Evolutionary conservation across 2,888 invertebrate genomes (phyloP), one percentile per base, ranked within the genome.

Genomic region (Microplitis deprimator): DNA sequence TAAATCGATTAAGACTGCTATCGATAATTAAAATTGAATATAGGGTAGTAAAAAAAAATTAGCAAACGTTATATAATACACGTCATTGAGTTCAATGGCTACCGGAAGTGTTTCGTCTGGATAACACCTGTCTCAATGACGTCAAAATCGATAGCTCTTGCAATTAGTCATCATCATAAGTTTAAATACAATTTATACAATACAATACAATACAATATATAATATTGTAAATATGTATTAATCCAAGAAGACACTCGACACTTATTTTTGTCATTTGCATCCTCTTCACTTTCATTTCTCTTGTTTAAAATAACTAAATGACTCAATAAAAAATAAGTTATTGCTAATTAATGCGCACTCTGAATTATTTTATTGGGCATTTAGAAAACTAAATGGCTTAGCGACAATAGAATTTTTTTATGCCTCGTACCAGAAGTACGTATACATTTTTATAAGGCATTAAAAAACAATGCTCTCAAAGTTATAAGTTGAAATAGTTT

Each of bases 91-190:
- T 13, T 50, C 50, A 8, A 50, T 50, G 50, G 50, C 76, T 67
- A 75, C 80, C 83, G 83, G 83, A 83, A 82, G 81, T 80, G 74
- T 79, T 79, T 83, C 79, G 84, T 83, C 83, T 82, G 82, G 78
- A 76, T 69, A 81, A 80, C 84, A 83, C 82, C 83, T 85, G 81
- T 81, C 78, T 17, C 68, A 39, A 72, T 84, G 83, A 84, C 84
- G 83, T 84, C 84, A 84, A 81, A 79, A 81, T 82, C 82, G 79
- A 82, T 80, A 71, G 78, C 77, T 59, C 82, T 81, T 80, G 83
- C 80, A 77, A 75, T 80, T 81, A 81, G 73, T 81, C 81, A 81
- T 75, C 68, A 68, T 64, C 5, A 7, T 16, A 39, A 50, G 50
- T 50, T 13, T 10, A 8, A 50, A 13, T 13, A 50, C 50, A 50